Base-by-base conservation (phyloP, 30 jellyfish, hydroid and myxozoan genomes). In the Phacellophora camtschatica region DNA sequence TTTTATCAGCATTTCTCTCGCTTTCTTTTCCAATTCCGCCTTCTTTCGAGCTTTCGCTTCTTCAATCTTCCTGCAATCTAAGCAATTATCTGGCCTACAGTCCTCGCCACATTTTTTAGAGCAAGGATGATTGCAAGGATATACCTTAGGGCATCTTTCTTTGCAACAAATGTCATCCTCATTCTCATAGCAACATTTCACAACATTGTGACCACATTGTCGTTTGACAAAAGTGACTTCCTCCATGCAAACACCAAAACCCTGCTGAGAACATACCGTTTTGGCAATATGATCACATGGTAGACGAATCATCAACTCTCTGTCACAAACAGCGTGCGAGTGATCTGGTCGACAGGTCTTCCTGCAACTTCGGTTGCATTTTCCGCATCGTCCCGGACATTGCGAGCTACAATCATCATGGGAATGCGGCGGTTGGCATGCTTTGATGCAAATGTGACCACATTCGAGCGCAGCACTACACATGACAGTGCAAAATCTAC, bases 351-450 rank as follows among this genome's bases (percentile, higher is more conserved):
- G 56, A 36, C 92, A 80, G 6, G 3, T 12, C 62, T 46, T 27
- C 27, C 34, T 43, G 34, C 92, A 65, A 1, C 45, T 27, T 23
- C 55, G 53, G 12, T 48, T 33, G 33, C 82, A 53, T 22, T 56
- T 54, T 22, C 30, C 76, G 35, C 83, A 65, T 15, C 39, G 65
- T 0, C 5, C n/a, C 16, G 5, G 50, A 34, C 81, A 66, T 22
- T 0, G 39, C 27, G 7, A 57, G 5, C 16, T 27, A 58, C 95
- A 83, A 9, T 25, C 33, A 11, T 72, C 65, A 43, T 83, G 95
- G 11, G 30, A 27, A 39, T 83, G 88, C 1, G 82, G 75, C 12
- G 88, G 88, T 31, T 83, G 95, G 31, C 95, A 83, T 7, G 58
- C 66, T 23, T 58, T 57, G 24, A 19, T 24, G 49, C 95, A 83